Evolutionary conservation across 2,797 vertebrate species (phyloP), one percentile per base, ranked within the genome.

Genomic region (Gymnothorax reevesii): DNA sequence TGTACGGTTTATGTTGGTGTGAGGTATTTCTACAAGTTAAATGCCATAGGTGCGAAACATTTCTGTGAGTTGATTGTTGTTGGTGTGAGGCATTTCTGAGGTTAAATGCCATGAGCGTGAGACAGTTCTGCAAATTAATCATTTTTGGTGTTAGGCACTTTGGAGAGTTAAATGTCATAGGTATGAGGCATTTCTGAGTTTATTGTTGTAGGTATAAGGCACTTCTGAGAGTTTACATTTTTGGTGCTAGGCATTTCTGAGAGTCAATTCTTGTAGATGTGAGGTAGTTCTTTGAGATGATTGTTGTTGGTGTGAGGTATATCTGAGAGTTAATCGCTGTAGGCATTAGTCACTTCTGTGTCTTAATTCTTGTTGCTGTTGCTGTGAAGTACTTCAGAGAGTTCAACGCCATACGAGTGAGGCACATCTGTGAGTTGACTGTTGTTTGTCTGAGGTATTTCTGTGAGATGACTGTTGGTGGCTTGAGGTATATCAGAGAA

Each of bases 331-430:
- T 20, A 17, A 62, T 4, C 20, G 60, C 60, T 62, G 5, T 17
- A 62, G 60, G 60, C 20, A 15, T 17, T 15, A 17, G 12, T 42
- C 33, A 42, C 33, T 42, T 42, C 33, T 42, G 17, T 1, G 17
- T 10, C 9, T 10, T 17, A 60, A 60, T 3, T 10, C 9, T 9
- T 60, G 25, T 25, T 62, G 2, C 0, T 42, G 25, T 49, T 3
- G 8, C 7, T 77, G 15, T 49, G 73, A 20, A 17, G 77, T 55
- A 9, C n/a, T 62, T 87, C 82, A 64, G 66, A 55, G 60, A 85
- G 87, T 84, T 22, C 85, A 82, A 52, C 84, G 83, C 86, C 85
- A 84, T 83, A 88, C 87, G 85, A 85, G 69, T 86, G 85, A 79
- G 83, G 86, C 71, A 57, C 60, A 52, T 84, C 25, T 88, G 71